phyloP scores from a whole-genome alignment of 2,113 vertebrate genomes.

The Perca fluviatilis region DNA sequence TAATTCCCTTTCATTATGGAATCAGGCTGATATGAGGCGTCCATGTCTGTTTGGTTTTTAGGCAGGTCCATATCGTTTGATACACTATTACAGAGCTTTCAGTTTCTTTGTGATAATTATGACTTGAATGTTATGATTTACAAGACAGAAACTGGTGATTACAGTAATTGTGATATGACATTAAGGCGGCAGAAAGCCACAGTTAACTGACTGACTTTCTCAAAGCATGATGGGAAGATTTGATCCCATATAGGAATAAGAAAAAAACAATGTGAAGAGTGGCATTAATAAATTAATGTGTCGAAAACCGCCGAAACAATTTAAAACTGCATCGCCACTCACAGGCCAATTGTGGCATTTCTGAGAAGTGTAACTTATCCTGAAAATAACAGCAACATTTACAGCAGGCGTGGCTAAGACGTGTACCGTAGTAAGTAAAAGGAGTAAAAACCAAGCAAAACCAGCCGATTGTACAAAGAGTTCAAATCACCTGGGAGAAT shows the following conservation, averaged over 20 bases:
- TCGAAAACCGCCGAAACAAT: background rate
- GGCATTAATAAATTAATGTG: no score
- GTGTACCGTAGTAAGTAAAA: background rate
- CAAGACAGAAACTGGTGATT: background rate
- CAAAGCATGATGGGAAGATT: slow-evolving; percentile 2
- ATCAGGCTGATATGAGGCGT: background rate
- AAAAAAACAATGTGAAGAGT: no score
- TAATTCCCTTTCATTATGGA: background rate
- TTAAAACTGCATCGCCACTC: background rate
- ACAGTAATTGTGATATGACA: background rate
- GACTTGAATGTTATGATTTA: background rate
- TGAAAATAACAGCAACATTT: background rate
- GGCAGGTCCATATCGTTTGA: background rate
- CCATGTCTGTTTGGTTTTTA: background rate
- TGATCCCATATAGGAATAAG: background rate
- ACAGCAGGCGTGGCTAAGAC: background rate
- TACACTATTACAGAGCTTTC: background rate
- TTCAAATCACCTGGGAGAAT: background rate
- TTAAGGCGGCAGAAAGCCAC: background rate
- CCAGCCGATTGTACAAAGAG: background rate
- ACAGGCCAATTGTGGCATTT: background rate
- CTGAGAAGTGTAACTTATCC: background rate
- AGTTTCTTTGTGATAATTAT: background rate
- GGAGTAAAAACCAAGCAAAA: background rate
- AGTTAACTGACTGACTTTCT: background rate